These are phyloP conservation scores for Drosophila parvula DNA, from an alignment of 1,140 invertebrate genomes.

Conservation along the genomic window DNA sequence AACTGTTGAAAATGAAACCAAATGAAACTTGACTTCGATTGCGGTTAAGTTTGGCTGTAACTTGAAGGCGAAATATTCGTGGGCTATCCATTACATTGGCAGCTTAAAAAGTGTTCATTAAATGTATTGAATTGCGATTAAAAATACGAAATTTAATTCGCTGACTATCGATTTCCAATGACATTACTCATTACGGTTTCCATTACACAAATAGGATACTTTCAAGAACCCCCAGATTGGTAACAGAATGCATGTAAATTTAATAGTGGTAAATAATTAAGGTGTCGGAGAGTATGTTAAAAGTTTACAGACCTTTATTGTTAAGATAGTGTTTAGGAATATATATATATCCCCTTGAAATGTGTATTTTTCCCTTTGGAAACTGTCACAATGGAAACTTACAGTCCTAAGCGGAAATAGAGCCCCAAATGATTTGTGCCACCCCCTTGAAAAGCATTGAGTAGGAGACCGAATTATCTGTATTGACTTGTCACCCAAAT, in stretches of 20 bases:
- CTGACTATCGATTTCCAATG: constrained; percentile 55
- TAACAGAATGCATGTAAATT: not conserved
- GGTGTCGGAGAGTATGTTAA: too few species aligned
- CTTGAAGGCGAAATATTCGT: constrained; percentile 27
- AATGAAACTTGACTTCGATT: constrained; percentile 16
- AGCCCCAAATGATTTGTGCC: constrained; percentile 20
- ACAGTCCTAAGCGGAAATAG: constrained; percentile 1
- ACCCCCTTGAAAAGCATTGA: constrained; percentile 20
- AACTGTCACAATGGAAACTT: constrained; percentile 21
- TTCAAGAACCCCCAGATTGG: not conserved
- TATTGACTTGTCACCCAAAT: constrained; percentile 58
- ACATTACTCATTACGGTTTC: constrained; percentile 60
- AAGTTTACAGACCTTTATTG: not conserved
- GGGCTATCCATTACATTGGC: constrained; percentile 38
- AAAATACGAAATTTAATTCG: constrained; percentile 40
- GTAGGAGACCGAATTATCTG: constrained; percentile 22
- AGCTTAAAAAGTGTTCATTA: constrained; percentile 9
- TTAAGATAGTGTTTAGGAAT: not conserved
- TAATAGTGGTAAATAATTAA: too few species aligned
- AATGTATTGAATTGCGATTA: constrained; percentile 52
- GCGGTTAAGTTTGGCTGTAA: constrained; percentile 26
- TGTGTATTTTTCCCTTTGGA: not conserved
- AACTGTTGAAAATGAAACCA: constrained; percentile 27
- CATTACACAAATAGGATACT: constrained; percentile 3
- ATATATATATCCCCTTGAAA: not conserved